phyloP scores from a whole-genome alignment of 1,140 invertebrate species.

The Neodiprion virginianus region DNA sequence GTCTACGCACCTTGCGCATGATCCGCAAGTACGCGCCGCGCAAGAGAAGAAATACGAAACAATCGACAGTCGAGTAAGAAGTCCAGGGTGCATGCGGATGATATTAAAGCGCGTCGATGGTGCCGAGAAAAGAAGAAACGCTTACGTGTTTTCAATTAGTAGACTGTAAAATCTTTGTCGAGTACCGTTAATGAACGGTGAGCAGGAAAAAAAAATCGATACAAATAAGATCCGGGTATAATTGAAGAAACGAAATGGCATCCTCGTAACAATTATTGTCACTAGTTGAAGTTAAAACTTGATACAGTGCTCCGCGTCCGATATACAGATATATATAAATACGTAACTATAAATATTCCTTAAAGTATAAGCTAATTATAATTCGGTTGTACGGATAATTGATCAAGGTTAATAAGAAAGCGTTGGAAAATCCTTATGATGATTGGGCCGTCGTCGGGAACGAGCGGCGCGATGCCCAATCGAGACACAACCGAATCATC shows the following conservation, averaged over 20 bases:
- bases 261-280: neutral
- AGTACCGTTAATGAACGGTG: conserved; percentile 13
- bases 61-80: conserved; percentile 37
- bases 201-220: neutral
- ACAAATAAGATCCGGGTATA: neutral
- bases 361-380: neutral
- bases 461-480: conserved; percentile 30
- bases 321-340: neutral
- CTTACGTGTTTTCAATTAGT: conserved; percentile 17
- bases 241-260: neutral
- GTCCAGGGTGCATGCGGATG: conserved; percentile 41
- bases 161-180: conserved; percentile 22
- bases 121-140: conserved; percentile 28
- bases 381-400: neutral
- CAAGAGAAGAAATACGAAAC: conserved; percentile 57
- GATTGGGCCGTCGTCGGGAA: conserved; percentile 55
- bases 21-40: conserved; percentile 32
- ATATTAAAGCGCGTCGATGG: conserved; percentile 32
- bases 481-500: conserved; percentile 31
- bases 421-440: conserved; percentile 32
- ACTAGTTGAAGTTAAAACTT: neutral
- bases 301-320: neutral
- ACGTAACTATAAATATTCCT: neutral
- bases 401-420: neutral
- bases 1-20: neutral